Conservation (phyloP, 2,888 invertebrate genomes). For the Odiellus spinosus region DNA sequence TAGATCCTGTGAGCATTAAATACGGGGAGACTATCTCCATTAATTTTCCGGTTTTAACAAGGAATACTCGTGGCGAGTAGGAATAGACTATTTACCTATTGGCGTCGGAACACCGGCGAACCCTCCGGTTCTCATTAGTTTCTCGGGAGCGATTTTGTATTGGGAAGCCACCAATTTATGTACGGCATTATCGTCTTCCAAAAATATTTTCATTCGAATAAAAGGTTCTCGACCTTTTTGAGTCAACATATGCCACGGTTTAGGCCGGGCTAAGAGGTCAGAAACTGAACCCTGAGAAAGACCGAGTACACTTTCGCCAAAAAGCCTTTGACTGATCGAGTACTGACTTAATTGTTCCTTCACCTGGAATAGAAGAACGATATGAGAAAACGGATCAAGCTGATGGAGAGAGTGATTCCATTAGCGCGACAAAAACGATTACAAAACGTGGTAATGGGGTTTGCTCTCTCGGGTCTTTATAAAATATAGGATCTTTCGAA, state of each 20-base stretch:
- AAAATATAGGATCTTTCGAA: too few relatives aligned
- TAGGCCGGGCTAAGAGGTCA: constrained; percentile 88
- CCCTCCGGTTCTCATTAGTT: constrained; percentile 66
- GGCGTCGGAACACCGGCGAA: constrained; percentile 16
- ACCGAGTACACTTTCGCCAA: constrained; percentile 95
- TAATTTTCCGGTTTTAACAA: too few relatives aligned
- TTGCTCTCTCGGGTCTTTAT: too few relatives aligned
- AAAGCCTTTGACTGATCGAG: constrained; percentile 91
- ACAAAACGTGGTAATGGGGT: too few relatives aligned
- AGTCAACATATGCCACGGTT: constrained; percentile 98
- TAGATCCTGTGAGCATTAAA: too few relatives aligned
- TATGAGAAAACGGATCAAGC: too few relatives aligned
- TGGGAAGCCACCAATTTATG: constrained; percentile 90
- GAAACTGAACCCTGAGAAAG: constrained; percentile 94
- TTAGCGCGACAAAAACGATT: too few relatives aligned
- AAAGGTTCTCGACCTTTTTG: constrained; percentile 93
- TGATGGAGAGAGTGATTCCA: too few relatives aligned
- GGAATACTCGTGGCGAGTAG: not conserved
- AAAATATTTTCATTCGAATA: constrained; percentile 94
- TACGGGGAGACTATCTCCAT: too few relatives aligned
- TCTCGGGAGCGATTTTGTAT: constrained; percentile 95
- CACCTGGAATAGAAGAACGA: constrained; percentile 37
- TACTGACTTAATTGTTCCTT: constrained; percentile 89
- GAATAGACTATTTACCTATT: constrained; percentile 6
- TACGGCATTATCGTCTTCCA: constrained; percentile 87